phyloP scores from a whole-genome alignment of 2,888 invertebrate species.

The Hyposoter dolosus region DNA sequence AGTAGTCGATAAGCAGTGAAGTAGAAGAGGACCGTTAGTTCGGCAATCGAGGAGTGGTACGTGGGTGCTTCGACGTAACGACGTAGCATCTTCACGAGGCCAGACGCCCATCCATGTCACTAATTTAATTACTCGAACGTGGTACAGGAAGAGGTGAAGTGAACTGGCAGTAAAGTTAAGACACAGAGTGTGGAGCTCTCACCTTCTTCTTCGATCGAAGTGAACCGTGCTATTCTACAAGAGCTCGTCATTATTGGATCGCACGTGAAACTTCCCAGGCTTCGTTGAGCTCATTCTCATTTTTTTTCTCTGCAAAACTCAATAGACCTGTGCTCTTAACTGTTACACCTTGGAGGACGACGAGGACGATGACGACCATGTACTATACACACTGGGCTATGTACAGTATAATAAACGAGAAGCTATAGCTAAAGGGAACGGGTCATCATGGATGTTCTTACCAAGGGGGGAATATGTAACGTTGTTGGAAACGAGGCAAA shows the following conservation, averaged over 20 bases:
- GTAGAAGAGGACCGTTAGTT: conserved; percentile 63
- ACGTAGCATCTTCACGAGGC: conserved; percentile 63
- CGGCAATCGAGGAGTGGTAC: conserved; percentile 62
- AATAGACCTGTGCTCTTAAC: conserved; percentile 51
- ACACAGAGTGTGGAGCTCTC: conserved; percentile 49
- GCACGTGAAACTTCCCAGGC: conserved; percentile 72
- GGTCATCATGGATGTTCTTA: conserved; percentile 51
- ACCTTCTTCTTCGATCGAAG: conserved; percentile 52
- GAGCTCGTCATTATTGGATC: conserved; percentile 67
- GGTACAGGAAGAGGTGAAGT: conserved; percentile 53
- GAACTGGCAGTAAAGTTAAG: conserved; percentile 46
- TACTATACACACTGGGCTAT: conserved; percentile 42
- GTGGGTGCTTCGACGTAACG: conserved; percentile 65
- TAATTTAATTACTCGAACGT: conserved; percentile 68
- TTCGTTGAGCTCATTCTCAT: conserved; percentile 59
- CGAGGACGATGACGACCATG: conserved; percentile 26
- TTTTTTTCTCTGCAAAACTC: conserved; percentile 46
- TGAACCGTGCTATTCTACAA: conserved; percentile 20
- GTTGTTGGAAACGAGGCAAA: conserved; percentile 24
- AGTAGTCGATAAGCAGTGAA: conserved; percentile 63
- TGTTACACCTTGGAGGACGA: conserved; percentile 51
- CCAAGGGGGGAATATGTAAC: conserved; percentile 45
- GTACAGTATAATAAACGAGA: conserved; percentile 56
- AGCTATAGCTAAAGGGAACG: conserved; percentile 46
- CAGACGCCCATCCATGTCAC: conserved; percentile 66